These are phyloP conservation scores for Branchipolynoe longqiensis DNA, from an alignment of 2,888 invertebrate species.

Conservation along the genomic window DNA sequence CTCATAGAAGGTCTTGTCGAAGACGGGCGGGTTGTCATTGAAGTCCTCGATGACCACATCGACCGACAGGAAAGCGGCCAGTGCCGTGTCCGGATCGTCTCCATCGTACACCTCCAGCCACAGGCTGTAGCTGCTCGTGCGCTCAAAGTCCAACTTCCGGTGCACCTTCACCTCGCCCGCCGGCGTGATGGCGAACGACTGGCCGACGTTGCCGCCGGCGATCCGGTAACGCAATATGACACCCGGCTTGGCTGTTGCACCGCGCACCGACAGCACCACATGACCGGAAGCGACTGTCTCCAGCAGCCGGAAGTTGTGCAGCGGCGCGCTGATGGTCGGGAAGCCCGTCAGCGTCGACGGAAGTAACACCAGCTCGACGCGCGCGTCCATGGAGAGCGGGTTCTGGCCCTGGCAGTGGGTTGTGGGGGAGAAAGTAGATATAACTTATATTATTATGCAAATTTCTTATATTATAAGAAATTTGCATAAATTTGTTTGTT, in stretches of 20 bases:
- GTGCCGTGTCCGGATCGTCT: slow-evolving; percentile 62
- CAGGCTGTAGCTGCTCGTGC: slow-evolving; percentile 91
- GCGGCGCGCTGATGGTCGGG: slow-evolving; percentile 87
- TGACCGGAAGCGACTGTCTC: slow-evolving; percentile 72
- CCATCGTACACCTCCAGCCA: slow-evolving; percentile 91
- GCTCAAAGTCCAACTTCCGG: slow-evolving; percentile 93
- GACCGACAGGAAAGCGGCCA: slow-evolving; percentile 81
- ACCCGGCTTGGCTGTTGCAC: slow-evolving; percentile 84
- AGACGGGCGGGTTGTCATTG: slow-evolving; percentile 94
- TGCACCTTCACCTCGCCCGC: slow-evolving; percentile 90
- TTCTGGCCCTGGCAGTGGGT: slow-evolving; percentile 83
- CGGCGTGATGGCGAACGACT: slow-evolving; percentile 91
- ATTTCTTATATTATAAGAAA: no score
- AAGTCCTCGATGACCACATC: slow-evolving; percentile 94
- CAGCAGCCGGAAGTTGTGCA: slow-evolving; percentile 84
- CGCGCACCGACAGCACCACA: slow-evolving; percentile 88
- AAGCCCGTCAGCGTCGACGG: slow-evolving; percentile 86
- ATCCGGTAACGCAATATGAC: slow-evolving; percentile 86
- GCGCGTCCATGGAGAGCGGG: slow-evolving; percentile 88
- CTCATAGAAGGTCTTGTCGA: slow-evolving; percentile 89
- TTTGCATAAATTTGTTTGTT: no score
- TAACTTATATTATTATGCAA: no score
- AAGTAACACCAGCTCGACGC: slow-evolving; percentile 89
- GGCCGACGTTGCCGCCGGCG: slow-evolving; percentile 95
- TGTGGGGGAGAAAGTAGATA: neutral